Conservation (phyloP, 2,888 invertebrate genomes). For the Glyphotaelius pellucidus region DNA sequence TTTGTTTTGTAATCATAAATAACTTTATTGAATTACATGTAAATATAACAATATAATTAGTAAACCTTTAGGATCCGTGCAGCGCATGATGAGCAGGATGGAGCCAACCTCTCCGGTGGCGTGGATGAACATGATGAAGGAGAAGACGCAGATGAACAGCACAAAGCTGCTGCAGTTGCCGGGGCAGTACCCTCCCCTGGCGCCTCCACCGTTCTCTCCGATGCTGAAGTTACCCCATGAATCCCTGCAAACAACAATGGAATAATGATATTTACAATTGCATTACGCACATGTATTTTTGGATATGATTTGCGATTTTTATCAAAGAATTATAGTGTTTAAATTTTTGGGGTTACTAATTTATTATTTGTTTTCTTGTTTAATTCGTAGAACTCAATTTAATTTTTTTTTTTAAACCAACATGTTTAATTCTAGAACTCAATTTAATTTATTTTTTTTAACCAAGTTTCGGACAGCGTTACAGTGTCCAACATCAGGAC, state of each 20-base stretch:
- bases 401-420: no score
- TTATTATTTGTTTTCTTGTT: no score
- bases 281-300: neutral
- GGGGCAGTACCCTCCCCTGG: conserved; percentile 88
- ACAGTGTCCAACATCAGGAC: no score
- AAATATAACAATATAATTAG: neutral
- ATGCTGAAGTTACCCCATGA: neutral
- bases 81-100: conserved; percentile 92
- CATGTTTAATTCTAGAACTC: no score
- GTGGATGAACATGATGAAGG: conserved; percentile 92
- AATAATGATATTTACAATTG: neutral
- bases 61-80: conserved; percentile 88
- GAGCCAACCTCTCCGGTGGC: conserved; percentile 95
- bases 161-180: conserved; percentile 88
- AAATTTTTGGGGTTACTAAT: no score
- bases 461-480: no score
- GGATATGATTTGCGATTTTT: no score
- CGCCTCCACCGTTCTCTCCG: conserved; percentile 72
- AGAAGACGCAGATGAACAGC: conserved; percentile 89
- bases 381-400: no score
- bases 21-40: neutral
- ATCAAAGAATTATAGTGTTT: no score
- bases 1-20: no score
- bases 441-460: no score
- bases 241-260: neutral